Conservation (phyloP, 1,140 invertebrate species). For the Caenorhabditis tropicalis region DNA sequence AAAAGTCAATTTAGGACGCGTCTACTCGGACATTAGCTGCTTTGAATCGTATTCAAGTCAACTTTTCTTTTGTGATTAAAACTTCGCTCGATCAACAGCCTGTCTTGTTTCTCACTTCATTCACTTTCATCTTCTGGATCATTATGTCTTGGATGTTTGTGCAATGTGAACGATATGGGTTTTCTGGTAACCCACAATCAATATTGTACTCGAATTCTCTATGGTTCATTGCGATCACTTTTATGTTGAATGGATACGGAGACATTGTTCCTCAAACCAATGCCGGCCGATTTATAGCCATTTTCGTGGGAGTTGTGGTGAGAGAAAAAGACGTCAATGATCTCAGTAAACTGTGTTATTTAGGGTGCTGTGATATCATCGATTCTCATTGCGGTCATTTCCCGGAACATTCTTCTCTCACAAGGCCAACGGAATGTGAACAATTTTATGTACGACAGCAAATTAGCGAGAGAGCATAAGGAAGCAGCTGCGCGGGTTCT, state of each 20-base stretch:
- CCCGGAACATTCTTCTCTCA: constrained; percentile 68
- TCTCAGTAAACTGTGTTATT: neutral
- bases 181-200: constrained; percentile 56
- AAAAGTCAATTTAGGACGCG: constrained; percentile 80
- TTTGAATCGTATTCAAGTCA: constrained; percentile 88
- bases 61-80: constrained; percentile 97
- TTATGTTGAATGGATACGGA: constrained; percentile 76
- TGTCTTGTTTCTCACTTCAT: constrained; percentile 65
- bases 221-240: constrained; percentile 70
- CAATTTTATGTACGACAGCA: constrained; percentile 72
- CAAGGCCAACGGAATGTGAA: constrained; percentile 67
- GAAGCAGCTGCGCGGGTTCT: constrained; percentile 68
- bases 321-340: constrained; percentile 73
- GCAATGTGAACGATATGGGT: constrained; percentile 58
- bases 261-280: constrained; percentile 99
- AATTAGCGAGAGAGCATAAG: constrained; percentile 65
- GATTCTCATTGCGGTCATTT: constrained; percentile 71
- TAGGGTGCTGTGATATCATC: constrained; percentile 71
- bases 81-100: constrained; percentile 83
- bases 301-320: constrained; percentile 98
- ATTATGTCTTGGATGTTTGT: constrained; percentile 69
- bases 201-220: constrained; percentile 71
- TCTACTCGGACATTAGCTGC: constrained; percentile 84
- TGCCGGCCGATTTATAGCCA: constrained; percentile 95
- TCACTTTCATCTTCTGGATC: constrained; percentile 69